Conservation (phyloP, 2,113 vertebrate genomes). For the Leucopsar rothschildi region DNA sequence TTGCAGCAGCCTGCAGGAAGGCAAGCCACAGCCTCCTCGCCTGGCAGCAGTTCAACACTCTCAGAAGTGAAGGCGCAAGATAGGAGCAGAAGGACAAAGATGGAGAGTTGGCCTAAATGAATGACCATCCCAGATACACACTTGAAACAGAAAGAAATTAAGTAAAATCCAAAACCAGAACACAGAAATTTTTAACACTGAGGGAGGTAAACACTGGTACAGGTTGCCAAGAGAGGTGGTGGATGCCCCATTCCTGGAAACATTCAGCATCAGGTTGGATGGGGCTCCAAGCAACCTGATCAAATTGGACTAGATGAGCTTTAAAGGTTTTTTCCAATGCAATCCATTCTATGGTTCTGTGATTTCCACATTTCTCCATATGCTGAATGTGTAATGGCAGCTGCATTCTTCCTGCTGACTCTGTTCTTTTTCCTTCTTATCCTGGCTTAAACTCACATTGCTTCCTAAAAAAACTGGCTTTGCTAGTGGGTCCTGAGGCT, state of each 20-base stretch:
- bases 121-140: background rate
- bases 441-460: background rate
- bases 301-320: background rate
- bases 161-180: background rate
- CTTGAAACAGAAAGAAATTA: background rate
- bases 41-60: background rate
- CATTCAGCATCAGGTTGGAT: background rate
- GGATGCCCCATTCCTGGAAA: background rate
- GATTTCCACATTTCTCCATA: background rate
- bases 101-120: background rate
- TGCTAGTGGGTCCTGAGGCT: background rate
- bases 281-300: background rate
- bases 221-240: background rate
- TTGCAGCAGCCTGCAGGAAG: background rate
- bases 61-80: background rate
- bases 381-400: background rate
- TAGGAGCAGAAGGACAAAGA: background rate
- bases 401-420: background rate
- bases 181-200: accelerated
- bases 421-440: background rate
- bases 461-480: background rate
- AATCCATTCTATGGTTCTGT: background rate
- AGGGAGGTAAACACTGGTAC: background rate
- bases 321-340: background rate
- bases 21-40: background rate